These are phyloP conservation scores for Crambe crambe DNA, from an alignment of 37 sponge, comb jelly and placozoan genomes.

Conservation along the genomic window DNA sequence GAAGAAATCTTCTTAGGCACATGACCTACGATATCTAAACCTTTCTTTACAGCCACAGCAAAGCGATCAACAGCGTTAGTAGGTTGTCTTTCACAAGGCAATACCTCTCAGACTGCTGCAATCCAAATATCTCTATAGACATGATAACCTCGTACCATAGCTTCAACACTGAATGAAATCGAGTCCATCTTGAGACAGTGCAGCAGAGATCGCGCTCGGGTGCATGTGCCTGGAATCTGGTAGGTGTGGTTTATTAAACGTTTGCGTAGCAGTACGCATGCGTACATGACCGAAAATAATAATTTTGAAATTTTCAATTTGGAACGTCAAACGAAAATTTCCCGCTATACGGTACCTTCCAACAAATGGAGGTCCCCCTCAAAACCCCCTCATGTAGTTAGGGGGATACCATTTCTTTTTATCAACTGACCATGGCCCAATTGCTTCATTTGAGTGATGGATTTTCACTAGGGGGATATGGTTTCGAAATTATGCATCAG, in stretches of 20 bases:
- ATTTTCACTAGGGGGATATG: too few relatives aligned
- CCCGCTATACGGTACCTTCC: background rate
- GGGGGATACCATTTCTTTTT: too few relatives aligned
- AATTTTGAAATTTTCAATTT: background rate
- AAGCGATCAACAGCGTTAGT: constrained; percentile 20
- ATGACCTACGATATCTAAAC: constrained; percentile 15
- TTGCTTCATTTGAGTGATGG: too few relatives aligned
- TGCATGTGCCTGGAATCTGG: too few relatives aligned
- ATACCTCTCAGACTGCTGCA: constrained; percentile 20
- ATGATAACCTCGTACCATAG: constrained; percentile 43
- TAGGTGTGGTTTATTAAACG: background rate
- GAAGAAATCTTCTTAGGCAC: constrained; percentile 28
- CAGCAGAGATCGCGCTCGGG: too few relatives aligned
- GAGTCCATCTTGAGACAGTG: too few relatives aligned
- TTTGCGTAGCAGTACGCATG: background rate
- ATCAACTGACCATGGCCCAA: too few relatives aligned
- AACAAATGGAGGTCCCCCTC: too few relatives aligned
- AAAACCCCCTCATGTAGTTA: too few relatives aligned
- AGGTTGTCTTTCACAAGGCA: constrained; percentile 20
- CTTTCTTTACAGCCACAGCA: constrained; percentile 37
- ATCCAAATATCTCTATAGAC: constrained; percentile 47
- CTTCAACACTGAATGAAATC: constrained; percentile 24
- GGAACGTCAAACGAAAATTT: background rate
- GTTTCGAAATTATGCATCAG: too few relatives aligned
- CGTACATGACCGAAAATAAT: background rate